These are phyloP conservation scores for Penaeus japonicus DNA, from an alignment of 1,140 invertebrate species.

Conservation along the genomic window DNA sequence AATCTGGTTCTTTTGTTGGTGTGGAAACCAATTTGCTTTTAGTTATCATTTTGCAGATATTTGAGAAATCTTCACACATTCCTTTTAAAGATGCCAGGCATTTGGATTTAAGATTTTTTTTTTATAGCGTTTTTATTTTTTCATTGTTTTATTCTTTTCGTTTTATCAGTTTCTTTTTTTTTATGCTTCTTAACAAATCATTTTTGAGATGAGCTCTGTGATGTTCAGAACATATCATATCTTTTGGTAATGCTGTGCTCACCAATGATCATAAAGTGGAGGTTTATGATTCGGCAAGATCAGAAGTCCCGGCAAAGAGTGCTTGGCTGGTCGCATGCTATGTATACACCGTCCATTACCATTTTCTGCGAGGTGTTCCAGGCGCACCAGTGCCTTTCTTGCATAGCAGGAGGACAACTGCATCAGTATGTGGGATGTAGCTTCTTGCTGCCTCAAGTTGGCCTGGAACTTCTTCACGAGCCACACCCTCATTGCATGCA, in stretches of 20 bases:
- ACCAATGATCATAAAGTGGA: not conserved
- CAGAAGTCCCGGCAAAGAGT: not conserved
- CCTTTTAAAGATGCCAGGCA: too few relatives aligned
- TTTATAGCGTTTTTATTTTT: too few relatives aligned
- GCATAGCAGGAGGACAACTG: not conserved
- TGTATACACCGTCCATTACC: not conserved
- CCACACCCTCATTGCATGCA: too few relatives aligned
- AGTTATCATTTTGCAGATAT: too few relatives aligned
- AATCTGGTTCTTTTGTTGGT: too few relatives aligned
- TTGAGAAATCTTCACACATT: too few relatives aligned
- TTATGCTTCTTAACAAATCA: not conserved
- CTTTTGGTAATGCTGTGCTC: not conserved
- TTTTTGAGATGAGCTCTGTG: not conserved
- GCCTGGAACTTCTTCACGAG: too few relatives aligned
- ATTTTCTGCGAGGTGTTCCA: not conserved
- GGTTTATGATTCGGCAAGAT: not conserved
- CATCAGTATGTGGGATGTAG: not conserved
- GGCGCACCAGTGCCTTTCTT: slow-evolving; percentile 8
- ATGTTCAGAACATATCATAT: not conserved
- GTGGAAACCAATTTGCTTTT: too few relatives aligned
- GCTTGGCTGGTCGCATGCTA: not conserved
- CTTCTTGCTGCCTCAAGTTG: not conserved
- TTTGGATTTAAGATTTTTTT: too few relatives aligned
- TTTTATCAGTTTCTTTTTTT: not conserved
- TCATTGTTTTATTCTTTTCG: too few relatives aligned